Conservation (phyloP, 1,140 invertebrate species). For the Periplaneta americana region DNA sequence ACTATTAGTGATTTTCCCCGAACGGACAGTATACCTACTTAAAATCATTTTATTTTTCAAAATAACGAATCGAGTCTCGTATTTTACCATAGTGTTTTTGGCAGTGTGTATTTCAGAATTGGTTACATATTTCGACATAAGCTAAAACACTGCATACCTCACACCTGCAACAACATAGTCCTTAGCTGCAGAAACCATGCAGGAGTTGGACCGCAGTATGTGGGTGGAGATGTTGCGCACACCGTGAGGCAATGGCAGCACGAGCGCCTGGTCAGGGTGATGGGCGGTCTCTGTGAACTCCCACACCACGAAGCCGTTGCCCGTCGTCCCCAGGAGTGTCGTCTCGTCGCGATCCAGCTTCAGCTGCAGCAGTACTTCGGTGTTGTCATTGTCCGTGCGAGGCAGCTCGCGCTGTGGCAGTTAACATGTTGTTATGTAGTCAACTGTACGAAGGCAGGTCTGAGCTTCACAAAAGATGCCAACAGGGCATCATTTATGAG, state of each 20-base stretch:
- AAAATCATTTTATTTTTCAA: no score
- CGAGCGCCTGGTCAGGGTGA: slow-evolving; percentile 41
- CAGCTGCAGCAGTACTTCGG: slow-evolving; percentile 73
- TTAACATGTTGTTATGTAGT: no score
- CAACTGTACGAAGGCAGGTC: no score
- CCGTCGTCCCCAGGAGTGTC: slow-evolving; percentile 76
- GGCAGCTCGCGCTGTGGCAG: slow-evolving; percentile 11
- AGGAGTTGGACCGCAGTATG: slow-evolving; percentile 81
- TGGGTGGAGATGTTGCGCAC: slow-evolving; percentile 90
- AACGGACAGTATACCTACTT: no score
- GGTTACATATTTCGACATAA: neutral
- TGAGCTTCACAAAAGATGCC: no score
- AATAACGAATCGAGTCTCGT: no score
- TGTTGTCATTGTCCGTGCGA: slow-evolving; percentile 53
- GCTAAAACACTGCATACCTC: slow-evolving; percentile 45
- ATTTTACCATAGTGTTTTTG: no score
- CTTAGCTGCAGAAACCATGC: slow-evolving; percentile 84
- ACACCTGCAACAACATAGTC: slow-evolving; percentile 94
- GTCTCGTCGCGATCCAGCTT: slow-evolving; percentile 75
- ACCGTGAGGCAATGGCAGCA: slow-evolving; percentile 77
- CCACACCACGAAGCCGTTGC: slow-evolving; percentile 76
- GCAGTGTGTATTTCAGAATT: neutral
- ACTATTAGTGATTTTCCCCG: no score
- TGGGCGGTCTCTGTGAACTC: slow-evolving; percentile 40
- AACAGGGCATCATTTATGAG: no score